Evolutionary conservation across 2,797 vertebrate species (phyloP), one percentile per base, ranked within the genome.

Genomic region (Aulostomus chinensis): DNA sequence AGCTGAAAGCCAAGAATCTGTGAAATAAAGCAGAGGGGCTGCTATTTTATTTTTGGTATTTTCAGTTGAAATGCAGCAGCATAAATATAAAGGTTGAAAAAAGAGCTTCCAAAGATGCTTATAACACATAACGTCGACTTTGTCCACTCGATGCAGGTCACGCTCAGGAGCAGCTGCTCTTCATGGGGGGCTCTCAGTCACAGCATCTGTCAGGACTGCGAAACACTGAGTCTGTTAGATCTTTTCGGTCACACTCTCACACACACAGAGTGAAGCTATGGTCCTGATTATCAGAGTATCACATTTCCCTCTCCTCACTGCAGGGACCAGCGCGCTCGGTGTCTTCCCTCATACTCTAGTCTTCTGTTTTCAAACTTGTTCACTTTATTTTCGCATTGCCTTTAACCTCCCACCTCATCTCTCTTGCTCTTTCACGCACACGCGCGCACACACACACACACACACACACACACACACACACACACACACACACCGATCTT

Each of bases 251-350:
- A 0, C 37, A 10, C 18, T 1, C 34, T 25, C 41, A 28, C 33
- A 18, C 22, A 31, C 37, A 16, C 40, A 29, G 4, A 39, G 53
- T 33, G 25, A 47, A 36, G 52, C 40, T 15, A 29, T 9, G 12
- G 41, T 38, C 52, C 58, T 38, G 61, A 59, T 71, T 57, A 63
- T 40, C 49, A 49, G 36, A 28, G 58, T 54, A 55, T 81, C 65
- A 10, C 20, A 36, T 78, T 79, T 72, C 46, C 2, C 39, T 31
- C 30, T 42, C 20, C 42, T 54, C 52, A 14, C 56, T 60, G 32
- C 33, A 9, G 49, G 73, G 43, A 58, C n/a, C 63, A 55, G 34
- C 52, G 35, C 56, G 28, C 53, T 57, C 50, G 42, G n/a, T 55
- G 40, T 48, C 51, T 18, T 14, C 52, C 15, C 51, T 42, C 9